A percentile compares a stretch with the other conserved stretches of the same genome.
Conservation (phyloP, 1,140 invertebrate species). For the Oscheius sp. region DNA sequence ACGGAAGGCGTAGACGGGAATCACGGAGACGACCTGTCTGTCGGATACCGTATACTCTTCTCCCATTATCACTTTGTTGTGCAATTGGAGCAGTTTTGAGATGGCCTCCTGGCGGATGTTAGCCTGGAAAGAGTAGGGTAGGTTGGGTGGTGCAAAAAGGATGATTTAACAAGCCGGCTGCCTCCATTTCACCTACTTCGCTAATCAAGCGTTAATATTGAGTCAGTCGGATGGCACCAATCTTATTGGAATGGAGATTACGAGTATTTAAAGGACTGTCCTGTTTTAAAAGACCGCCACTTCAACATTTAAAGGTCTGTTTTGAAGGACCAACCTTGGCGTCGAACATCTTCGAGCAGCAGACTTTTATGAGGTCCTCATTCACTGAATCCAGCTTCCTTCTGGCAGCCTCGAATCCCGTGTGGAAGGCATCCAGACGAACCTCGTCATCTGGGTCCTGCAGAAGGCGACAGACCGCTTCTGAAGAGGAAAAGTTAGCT, state of each 20-base stretch:
- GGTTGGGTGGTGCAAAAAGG: too few relatives aligned
- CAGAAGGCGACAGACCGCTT: background rate
- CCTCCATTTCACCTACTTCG: too few relatives aligned
- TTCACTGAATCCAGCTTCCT: background rate
- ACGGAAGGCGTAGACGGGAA: background rate
- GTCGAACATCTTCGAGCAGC: background rate
- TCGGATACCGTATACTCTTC: background rate
- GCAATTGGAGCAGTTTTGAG: background rate
- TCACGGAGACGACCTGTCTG: background rate
- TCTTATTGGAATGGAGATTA: too few relatives aligned
- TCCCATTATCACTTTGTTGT: background rate
- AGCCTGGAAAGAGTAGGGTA: background rate
- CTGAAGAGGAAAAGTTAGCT: background rate
- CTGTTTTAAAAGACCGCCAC: too few relatives aligned
- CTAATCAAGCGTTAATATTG: too few relatives aligned
- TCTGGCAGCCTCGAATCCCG: background rate
- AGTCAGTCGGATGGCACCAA: too few relatives aligned
- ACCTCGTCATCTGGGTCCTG: background rate
- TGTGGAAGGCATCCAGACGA: background rate
- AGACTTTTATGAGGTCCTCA: background rate
- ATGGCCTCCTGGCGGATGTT: background rate
- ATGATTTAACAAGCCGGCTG: too few relatives aligned
- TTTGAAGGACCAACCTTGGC: background rate
- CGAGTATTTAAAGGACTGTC: too few relatives aligned
- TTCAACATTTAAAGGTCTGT: too few relatives aligned